Base-by-base conservation (phyloP, 2,888 invertebrate genomes). In the Trachelus tabidus region DNA sequence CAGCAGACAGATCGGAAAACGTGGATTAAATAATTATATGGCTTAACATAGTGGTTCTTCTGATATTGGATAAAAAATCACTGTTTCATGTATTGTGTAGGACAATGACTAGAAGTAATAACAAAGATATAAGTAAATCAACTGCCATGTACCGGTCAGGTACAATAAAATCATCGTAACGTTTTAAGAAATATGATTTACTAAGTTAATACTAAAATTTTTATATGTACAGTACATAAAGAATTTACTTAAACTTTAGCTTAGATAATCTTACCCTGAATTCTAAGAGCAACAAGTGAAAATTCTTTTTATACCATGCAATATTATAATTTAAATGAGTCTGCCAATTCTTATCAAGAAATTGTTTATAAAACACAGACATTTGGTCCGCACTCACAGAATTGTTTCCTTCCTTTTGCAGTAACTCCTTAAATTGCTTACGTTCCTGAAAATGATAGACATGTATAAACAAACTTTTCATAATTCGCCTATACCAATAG, bases 301-400 rank as follows among this genome's bases (percentile, higher is more conserved):
- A 92, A 92, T 97, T 98, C 88, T 94, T 95, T 86, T 94, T 94
- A 90, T 97, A 97, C 97, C 97, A 98, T 79, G 95, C 94, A 76
- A 95, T 92, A 88, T 98, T 98, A 89, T 97, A 98, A 79, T 93
- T 92, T 0, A 95, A 92, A 90, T 98, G 97, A 0, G 92, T 91
- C 84, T 93, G 94, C 95, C 96, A 96, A 90, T 97, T 96, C 88
- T 95, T 95, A 90, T 97, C 96, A 23, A 98, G 92, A 90, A 98
- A 98, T 75, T 94, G 92, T 92, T 96, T 97, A 89, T 98, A 98
- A 92, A 98, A 98, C 34, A 95, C 94, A 85, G 97, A 97, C 96
- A 98, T 96, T 91, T 96, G 96, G 92, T 97, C 97, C 1, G 96
- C 95, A 6, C 95, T 94, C 34, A 96, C 89, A 71, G 93, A 94